phyloP scores from a whole-genome alignment of 23 tunicate genomes.

The Halocynthia roretzi region DNA sequence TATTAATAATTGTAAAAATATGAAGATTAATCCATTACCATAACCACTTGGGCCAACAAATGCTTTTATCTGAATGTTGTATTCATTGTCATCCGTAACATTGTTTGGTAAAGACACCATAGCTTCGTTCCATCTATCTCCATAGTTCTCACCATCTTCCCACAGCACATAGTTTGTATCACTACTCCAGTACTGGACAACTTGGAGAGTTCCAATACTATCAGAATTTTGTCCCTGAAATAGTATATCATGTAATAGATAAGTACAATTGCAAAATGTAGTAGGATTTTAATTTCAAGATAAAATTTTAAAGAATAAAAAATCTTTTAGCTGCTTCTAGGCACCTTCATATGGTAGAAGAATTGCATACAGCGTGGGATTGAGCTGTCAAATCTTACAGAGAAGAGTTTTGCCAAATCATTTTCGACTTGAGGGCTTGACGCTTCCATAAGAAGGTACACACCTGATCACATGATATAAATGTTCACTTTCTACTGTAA shows the following conservation, averaged over 20 bases:
- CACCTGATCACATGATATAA: slow-evolving; percentile 42
- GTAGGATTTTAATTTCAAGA: too few species aligned
- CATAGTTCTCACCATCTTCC: slow-evolving; percentile 58
- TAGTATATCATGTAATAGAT: too few species aligned
- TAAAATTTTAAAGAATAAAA: too few species aligned
- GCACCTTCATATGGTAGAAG: slow-evolving; percentile 75
- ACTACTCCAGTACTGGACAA: slow-evolving; percentile 81
- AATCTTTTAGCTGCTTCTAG: too few species aligned
- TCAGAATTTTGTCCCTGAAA: slow-evolving; percentile 22
- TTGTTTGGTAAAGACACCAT: slow-evolving; percentile 92
- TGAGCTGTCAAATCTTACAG: slow-evolving; percentile 73
- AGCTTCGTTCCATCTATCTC: slow-evolving; percentile 87
- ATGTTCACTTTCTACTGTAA: neutral
- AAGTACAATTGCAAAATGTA: too few species aligned
- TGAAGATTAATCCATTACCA: slow-evolving; percentile 16
- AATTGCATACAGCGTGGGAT: slow-evolving; percentile 80
- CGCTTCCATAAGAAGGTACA: slow-evolving; percentile 80
- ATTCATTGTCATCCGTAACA: slow-evolving; percentile 67
- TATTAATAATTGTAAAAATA: too few species aligned
- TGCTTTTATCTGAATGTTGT: slow-evolving; percentile 52
- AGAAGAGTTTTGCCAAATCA: slow-evolving; percentile 71
- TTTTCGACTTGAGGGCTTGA: slow-evolving; percentile 89
- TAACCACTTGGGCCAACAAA: slow-evolving; percentile 72
- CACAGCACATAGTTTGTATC: slow-evolving; percentile 53
- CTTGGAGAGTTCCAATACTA: slow-evolving; percentile 58